Evolutionary conservation across 2,888 invertebrate species (phyloP), one percentile per base, ranked within the genome.

Genomic region (Furcula furcula): DNA sequence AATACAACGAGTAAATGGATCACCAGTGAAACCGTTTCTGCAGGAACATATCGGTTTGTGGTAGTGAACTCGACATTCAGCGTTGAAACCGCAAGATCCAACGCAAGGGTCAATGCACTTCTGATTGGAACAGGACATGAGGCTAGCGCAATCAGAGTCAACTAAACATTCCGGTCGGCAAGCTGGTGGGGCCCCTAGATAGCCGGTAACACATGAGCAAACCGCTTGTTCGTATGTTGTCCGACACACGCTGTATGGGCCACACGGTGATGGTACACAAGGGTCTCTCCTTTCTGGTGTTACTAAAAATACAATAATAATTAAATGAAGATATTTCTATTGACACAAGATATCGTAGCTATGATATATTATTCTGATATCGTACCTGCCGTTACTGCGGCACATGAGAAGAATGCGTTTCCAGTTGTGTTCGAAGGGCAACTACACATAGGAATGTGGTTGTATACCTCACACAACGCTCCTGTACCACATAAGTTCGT

Each of bases 21-120:
- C 94, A 10, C 96, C 96, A n/a, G 92, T 90, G 60, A 90, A 91
- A 34, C 91, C 91, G 39, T 83, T 87, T 39, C 93, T 92, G 65
- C 97, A 97, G 50, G 92, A 93, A 67, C 97, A 97, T 30, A 96
- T 93, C 0, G 97, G 95, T 68, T 93, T 94, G 72, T 97, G 97
- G 65, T 95, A 94, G 45, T 95, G 92, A 1, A 95, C 93, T 60
- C 92, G 91, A 65, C 97, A 97, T 50, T 92, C 85, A 0, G 97
- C 94, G 30, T 91, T 91, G 49, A 93, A 89, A 40, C 96, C 96
- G 49, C 96, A 96, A 7, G 94, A 92, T 20, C 95, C 95, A 10
- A 91, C 91, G 56, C 96, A 97, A 20, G 96, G 95, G 63, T 96
- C 93, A 3, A 92, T 85, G 62, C 96, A 97, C 74, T 93, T 95